A percentile compares a stretch with the other conserved stretches of the same genome.
phyloP scores from a whole-genome alignment of 92 coral and sea anemone species.

The Porites rus region DNA sequence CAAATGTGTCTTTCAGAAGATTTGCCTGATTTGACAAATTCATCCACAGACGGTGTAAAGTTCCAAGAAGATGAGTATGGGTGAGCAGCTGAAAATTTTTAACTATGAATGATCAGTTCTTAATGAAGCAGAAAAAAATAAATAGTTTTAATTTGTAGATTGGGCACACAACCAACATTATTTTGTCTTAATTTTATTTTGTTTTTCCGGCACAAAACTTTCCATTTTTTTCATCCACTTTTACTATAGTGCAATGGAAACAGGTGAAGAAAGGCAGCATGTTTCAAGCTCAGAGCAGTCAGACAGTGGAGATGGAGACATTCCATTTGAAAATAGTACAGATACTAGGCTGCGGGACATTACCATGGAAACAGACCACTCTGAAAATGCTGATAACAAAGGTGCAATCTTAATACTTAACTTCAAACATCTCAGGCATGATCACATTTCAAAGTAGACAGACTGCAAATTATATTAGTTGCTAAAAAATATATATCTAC shows the following conservation, averaged over 20 bases:
- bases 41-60: background rate
- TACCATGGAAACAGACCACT: constrained; percentile 47
- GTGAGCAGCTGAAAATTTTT: background rate
- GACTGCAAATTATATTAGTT: too few species aligned
- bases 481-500: too few species aligned
- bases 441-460: too few species aligned
- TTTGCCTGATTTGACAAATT: constrained; percentile 26
- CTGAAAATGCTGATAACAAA: background rate
- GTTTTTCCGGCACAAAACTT: background rate
- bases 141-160: background rate
- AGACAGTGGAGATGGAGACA: constrained; percentile 27
- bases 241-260: constrained; percentile 58
- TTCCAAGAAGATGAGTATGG: background rate
- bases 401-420: background rate
- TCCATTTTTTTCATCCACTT: too few species aligned
- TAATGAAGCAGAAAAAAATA: too few species aligned
- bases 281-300: constrained; percentile 33
- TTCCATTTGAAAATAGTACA: constrained; percentile 29
- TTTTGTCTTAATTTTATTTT: too few species aligned
- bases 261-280: background rate
- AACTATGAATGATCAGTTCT: too few species aligned
- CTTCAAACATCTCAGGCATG: too few species aligned
- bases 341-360: constrained; percentile 32
- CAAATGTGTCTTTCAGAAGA: constrained; percentile 5
- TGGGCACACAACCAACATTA: background rate